Conservation (phyloP, 2,797 vertebrate genomes). For the Halcyon leucocephala region DNA sequence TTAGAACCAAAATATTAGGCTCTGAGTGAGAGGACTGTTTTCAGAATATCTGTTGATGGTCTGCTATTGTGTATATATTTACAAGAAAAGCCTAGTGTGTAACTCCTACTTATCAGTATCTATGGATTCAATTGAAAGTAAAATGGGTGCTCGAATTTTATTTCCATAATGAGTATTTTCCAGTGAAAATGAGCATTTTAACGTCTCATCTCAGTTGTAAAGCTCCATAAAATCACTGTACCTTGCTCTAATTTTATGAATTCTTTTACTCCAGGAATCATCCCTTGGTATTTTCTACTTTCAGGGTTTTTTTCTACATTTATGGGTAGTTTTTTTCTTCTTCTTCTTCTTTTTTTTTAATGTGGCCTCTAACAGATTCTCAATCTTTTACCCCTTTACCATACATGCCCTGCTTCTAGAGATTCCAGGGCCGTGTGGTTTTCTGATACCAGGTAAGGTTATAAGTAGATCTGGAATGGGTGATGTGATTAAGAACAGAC, state of each 20-base stretch:
- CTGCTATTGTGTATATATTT: not conserved
- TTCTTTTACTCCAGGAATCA: not conserved
- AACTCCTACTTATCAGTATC: not conserved
- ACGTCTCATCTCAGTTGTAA: not conserved
- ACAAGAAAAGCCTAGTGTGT: not conserved
- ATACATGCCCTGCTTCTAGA: constrained; percentile 85
- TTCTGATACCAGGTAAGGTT: constrained; percentile 93
- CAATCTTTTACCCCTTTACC: constrained; percentile 80
- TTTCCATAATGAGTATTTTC: not conserved
- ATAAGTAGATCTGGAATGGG: constrained; percentile 50
- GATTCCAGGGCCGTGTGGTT: constrained; percentile 93
- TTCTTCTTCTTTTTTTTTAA: not conserved
- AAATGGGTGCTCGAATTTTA: not conserved
- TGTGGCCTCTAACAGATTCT: constrained; percentile 68
- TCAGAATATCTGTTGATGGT: not conserved
- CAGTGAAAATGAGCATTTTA: not conserved
- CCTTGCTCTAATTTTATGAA: not conserved
- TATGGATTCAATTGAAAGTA: not conserved
- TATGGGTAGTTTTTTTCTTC: not conserved
- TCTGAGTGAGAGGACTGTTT: not conserved
- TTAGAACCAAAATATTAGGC: not conserved
- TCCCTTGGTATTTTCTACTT: not conserved
- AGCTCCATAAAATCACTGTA: not conserved
- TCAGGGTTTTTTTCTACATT: not conserved
- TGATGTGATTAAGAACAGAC: constrained; percentile 31